phyloP scores from a whole-genome alignment of 2,797 vertebrate genomes.

The Sylvilagus floridanus region DNA sequence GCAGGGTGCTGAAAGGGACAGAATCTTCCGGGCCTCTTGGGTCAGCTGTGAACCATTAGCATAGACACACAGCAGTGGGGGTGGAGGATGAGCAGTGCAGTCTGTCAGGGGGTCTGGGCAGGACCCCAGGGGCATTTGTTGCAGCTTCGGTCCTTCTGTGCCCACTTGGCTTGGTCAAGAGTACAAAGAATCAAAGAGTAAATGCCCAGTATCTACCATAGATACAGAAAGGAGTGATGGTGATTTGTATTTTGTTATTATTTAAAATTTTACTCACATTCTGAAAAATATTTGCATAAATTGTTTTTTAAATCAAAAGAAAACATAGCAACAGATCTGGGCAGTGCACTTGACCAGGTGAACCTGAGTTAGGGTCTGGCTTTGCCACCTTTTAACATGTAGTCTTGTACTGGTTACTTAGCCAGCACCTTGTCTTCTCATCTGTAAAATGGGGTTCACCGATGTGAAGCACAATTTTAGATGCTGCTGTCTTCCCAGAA shows the following conservation, averaged over 20 bases:
- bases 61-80: background rate
- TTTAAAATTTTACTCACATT: background rate
- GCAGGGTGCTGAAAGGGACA: background rate
- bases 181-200: background rate
- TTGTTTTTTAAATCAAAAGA: slow-evolving; percentile 23
- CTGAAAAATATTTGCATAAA: background rate
- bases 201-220: background rate
- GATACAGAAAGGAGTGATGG: background rate
- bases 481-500: background rate
- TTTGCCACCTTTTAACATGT: background rate
- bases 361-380: background rate
- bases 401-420: background rate
- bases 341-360: background rate
- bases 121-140: background rate
- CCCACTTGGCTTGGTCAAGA: background rate
- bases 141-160: background rate
- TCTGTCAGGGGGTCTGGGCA: background rate
- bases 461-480: background rate
- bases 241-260: background rate
- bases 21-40: background rate
- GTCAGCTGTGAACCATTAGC: background rate
- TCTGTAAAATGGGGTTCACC: background rate
- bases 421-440: background rate
- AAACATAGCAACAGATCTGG: background rate
- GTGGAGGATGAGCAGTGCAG: too few relatives aligned